Conservation (phyloP, 2,888 invertebrate genomes). For the Erpobdella octoculata region DNA sequence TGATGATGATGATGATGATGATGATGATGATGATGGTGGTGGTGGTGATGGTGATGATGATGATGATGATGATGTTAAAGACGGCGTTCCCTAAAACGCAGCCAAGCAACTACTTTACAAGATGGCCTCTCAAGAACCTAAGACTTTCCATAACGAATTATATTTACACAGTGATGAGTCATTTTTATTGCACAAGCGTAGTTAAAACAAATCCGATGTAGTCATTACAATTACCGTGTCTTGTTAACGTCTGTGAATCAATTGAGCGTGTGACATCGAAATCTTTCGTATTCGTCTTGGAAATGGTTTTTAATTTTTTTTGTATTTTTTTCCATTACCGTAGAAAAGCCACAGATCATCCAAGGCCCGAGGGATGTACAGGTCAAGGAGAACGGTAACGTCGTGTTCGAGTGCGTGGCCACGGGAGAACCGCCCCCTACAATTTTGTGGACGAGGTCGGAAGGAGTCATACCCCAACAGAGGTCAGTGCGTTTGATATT, state of each 20-base stretch:
- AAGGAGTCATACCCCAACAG: constrained; percentile 37
- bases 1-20: not conserved
- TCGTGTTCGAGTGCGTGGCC: constrained; percentile 37
- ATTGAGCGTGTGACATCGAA: not conserved
- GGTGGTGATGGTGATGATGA: not conserved
- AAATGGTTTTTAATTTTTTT: not conserved
- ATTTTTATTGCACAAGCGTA: no score
- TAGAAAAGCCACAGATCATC: constrained; percentile 60
- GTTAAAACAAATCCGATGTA: not conserved
- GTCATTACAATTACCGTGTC: no score
- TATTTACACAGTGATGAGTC: no score
- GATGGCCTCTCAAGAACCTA: no score
- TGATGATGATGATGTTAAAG: not conserved
- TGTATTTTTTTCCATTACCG: not conserved
- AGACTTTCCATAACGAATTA: no score
- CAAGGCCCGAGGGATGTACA: constrained; percentile 32
- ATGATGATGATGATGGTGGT: not conserved
- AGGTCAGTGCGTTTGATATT: no score
- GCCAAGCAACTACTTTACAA: no score
- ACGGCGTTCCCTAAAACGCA: no score
- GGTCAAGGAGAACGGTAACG: constrained; percentile 34
- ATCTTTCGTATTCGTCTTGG: not conserved
- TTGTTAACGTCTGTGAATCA: no score
- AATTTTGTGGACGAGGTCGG: constrained; percentile 37
- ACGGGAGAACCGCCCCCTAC: constrained; percentile 37